These are phyloP conservation scores for Ariolimax columbianus DNA, from an alignment of 2,888 invertebrate genomes.

Conservation along the genomic window DNA sequence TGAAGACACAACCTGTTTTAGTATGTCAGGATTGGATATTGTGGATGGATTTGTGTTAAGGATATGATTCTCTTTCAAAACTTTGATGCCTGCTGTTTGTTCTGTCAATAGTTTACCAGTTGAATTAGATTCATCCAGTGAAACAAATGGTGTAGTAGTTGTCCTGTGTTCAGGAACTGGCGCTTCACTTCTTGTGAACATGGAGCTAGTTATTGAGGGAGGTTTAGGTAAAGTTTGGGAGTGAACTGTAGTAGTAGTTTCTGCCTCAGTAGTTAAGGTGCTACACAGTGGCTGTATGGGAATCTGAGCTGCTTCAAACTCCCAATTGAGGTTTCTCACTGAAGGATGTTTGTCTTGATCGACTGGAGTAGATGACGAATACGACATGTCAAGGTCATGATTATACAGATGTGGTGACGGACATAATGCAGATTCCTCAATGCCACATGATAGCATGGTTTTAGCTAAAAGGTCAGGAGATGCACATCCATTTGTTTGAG, in stretches of 20 bases:
- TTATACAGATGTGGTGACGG: not conserved
- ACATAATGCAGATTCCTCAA: slow-evolving; percentile 20
- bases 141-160: not conserved
- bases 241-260: not conserved
- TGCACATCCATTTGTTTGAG: not conserved
- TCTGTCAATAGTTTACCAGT: not conserved
- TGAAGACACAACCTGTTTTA: not conserved
- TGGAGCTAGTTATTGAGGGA: not conserved
- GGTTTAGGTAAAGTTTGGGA: not conserved
- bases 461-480: slow-evolving; percentile 45
- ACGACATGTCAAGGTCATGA: not conserved
- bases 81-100: not conserved
- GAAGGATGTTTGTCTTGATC: slow-evolving; percentile 20
- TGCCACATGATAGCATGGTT: slow-evolving; percentile 44
- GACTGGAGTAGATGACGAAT: slow-evolving; percentile 2
- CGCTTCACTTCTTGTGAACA: not conserved
- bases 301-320: slow-evolving; percentile 38
- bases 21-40: not conserved
- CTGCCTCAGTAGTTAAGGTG: not conserved
- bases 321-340: slow-evolving; percentile 40
- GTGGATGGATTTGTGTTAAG: not conserved
- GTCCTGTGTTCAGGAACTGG: not conserved
- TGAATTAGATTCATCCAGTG: not conserved
- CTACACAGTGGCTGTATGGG: not conserved
- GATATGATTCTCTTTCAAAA: not conserved